Base-by-base conservation (phyloP, 1,140 invertebrate species). In the Phymorhynchus buccinoides region DNA sequence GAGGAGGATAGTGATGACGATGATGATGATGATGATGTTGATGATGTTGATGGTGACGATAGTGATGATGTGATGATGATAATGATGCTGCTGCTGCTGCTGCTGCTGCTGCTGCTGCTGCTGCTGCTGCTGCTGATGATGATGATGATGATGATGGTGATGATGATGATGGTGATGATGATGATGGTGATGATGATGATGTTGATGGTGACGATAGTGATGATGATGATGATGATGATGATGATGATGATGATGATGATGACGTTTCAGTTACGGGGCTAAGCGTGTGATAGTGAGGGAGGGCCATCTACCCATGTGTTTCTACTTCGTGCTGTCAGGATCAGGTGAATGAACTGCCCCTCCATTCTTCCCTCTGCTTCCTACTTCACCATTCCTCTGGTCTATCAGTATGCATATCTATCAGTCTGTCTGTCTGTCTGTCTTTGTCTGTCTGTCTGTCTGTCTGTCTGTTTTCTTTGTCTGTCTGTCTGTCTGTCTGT, bases 251-350 rank as follows among this genome's bases (percentile, higher is more conserved):
- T 2, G 48, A 52, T 2, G 48, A 52, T 2, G 48, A 52, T 2
- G 48, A 52, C 52, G 42, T 79, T 79, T n/a, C 87, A 92, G 91
- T 83, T 92, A 88, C 80, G 87, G 86, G 35, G 84, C 88, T 22
- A 91, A 90, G 56, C 82, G 90, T 56, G 89, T 92, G 0, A 92
- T 92, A 32, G 86, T 91, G 9, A 80, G 90, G 83, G 90, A 92
- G 86, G 91, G 91, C 3, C 90, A 92, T 66, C 75, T 88, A 27
- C 90, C 91, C 1, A 87, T 88, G 87, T 87, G 89, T 62, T 92
- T 91, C 81, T 92, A 92, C 81, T 92, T 91, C 80, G 88, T 92
- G 16, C 84, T 92, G 27, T 90, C 91, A 14, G 91, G 91, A 30
- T 90, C 90, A 86, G 91, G 91, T 92, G 86, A 85, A 80, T 77